phyloP scores from a whole-genome alignment of 2,797 vertebrate species.

The Syngnathus acus region DNA sequence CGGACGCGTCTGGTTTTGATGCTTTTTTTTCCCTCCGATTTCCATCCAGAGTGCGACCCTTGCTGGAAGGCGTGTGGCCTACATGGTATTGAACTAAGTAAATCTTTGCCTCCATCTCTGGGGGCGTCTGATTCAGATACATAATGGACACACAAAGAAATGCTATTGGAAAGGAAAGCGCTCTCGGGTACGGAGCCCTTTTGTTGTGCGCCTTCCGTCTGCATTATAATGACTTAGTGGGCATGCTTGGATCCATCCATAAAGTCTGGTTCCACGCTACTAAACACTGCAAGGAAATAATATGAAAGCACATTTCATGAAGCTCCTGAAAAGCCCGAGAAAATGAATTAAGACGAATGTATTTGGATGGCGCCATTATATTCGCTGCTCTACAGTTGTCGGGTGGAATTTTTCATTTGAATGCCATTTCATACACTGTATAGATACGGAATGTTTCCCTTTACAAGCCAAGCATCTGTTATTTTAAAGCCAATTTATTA shows the following conservation, averaged over 20 bases:
- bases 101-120: constrained; percentile 54
- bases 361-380: background rate
- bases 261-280: constrained; percentile 9
- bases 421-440: background rate
- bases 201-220: constrained; percentile 18
- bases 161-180: constrained; percentile 28
- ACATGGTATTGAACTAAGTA: constrained; percentile 58
- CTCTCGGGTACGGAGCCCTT: constrained; percentile 24
- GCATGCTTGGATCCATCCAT: constrained; percentile 14
- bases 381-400: background rate
- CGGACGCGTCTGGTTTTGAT: constrained; percentile 32
- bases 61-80: constrained; percentile 58
- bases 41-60: constrained; percentile 55
- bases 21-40: constrained; percentile 40
- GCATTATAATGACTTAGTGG: constrained; percentile 20
- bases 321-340: background rate
- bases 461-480: too few relatives aligned
- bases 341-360: background rate
- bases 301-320: background rate
- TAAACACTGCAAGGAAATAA: constrained; percentile 4
- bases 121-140: constrained; percentile 42
- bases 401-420: background rate
- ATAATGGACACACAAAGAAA: constrained; percentile 49
- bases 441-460: background rate
- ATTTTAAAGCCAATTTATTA: too few relatives aligned